Percentiles rank a stretch among this genome's conserved stretches.
phyloP scores from a whole-genome alignment of 2,113 vertebrate species.

The Podarcis cretensis region DNA sequence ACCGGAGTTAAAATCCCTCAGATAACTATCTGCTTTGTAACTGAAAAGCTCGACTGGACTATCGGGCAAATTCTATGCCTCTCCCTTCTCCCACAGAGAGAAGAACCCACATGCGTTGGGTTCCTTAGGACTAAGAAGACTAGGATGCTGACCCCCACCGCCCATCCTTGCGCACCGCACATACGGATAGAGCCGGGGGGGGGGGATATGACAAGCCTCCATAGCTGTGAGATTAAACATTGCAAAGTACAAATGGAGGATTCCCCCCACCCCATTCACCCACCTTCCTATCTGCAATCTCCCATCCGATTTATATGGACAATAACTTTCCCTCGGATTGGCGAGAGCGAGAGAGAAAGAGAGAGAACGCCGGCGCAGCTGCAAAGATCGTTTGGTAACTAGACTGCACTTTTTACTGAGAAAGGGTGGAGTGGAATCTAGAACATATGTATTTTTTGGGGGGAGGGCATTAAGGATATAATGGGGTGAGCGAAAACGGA shows the following conservation, averaged over 20 bases:
- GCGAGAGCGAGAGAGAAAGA: fast-evolving
- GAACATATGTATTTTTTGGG: too few relatives aligned
- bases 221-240: not conserved
- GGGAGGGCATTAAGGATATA: not conserved
- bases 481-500: too few relatives aligned
- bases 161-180: not conserved
- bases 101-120: not conserved
- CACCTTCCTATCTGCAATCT: not conserved
- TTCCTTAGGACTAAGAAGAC: not conserved
- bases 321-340: not conserved
- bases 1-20: not conserved
- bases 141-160: not conserved
- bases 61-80: not conserved
- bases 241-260: constrained; percentile 10
- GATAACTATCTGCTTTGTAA: not conserved
- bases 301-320: not conserved
- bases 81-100: too few relatives aligned
- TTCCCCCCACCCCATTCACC: not conserved
- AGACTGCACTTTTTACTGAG: not conserved
- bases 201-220: not conserved
- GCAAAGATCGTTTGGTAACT: not conserved
- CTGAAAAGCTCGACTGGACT: too few relatives aligned
- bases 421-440: too few relatives aligned
- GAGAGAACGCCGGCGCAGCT: not conserved
- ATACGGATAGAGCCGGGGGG: not conserved